A percentile compares a stretch with the other conserved stretches of the same genome.
These are phyloP conservation scores for Cardiocondyla obscurior DNA, from an alignment of 1,140 invertebrate species.

Conservation along the genomic window DNA sequence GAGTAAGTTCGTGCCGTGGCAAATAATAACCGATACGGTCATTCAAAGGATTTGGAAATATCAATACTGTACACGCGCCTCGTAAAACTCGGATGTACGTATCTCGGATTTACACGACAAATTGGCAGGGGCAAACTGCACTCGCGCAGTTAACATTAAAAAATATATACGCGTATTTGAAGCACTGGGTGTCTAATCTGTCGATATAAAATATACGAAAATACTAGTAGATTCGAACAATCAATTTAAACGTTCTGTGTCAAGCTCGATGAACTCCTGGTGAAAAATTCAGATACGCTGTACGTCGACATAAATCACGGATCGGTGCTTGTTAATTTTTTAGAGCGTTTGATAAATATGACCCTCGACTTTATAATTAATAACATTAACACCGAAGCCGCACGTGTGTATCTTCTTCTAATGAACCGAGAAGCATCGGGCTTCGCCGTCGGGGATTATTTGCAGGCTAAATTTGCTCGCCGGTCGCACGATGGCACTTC, in stretches of 20 bases:
- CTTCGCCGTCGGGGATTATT: neutral
- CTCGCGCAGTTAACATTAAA: neutral
- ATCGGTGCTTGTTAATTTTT: neutral
- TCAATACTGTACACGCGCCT: neutral
- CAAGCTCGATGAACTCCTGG: neutral
- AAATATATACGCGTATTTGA: neutral
- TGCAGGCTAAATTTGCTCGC: neutral
- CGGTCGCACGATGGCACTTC: neutral
- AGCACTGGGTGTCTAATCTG: neutral
- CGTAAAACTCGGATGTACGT: neutral
- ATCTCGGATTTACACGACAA: neutral
- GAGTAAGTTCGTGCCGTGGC: neutral
- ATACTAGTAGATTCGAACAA: neutral
- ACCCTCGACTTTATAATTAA: neutral
- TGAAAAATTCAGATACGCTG: no score
- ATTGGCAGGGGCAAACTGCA: neutral
- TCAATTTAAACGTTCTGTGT: neutral
- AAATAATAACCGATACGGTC: conserved; percentile 40
- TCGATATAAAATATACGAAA: neutral
- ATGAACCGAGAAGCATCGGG: neutral
- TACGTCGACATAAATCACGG: neutral
- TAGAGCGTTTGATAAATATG: neutral
- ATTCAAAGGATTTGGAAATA: conserved; percentile 12
- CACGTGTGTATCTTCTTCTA: neutral
- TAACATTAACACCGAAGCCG: neutral